Evolutionary conservation across 1,140 invertebrate genomes (phyloP), one percentile per base, ranked within the genome.

Genomic region (Diorhabda carinulata): DNA sequence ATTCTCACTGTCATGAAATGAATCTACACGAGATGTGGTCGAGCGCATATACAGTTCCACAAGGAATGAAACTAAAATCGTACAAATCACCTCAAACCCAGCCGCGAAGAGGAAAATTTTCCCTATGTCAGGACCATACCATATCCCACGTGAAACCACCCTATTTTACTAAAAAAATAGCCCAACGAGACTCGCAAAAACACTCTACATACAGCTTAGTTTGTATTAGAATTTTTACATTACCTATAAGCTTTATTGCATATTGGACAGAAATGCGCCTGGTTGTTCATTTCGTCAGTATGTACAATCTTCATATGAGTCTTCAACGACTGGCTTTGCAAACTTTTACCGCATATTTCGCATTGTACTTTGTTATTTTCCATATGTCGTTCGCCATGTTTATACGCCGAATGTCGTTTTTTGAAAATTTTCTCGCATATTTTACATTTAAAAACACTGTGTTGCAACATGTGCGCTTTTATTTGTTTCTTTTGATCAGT

Each of bases 271-370:
- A 77, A 70, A 66, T 77, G 73, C 3, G 74, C 62, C 63, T 69
- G 64, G 6, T 69, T 72, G 6, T 66, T 69, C 10, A 73, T 58
- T 43, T 75, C 74, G 4, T 70, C 70, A 41, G 61, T 79, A 81
- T 69, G 69, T 71, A 73, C n/a, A 52, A 67, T 70, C n/a, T 64
- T 69, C 7, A 60, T 25, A 40, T 72, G 77, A 5, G 75, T 76
- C 6, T 62, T 62, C 61, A 62, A 9, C 3, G 61, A 62, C 43
- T 62, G 61, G 42, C 61, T 62, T 9, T 62, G 61, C 7, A 77
- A 73, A 52, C 75, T 72, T 68, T 85, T 84, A 0, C 85, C 86
- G 76, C 89, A 90, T 3, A 86, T 77, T 66, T 86, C 81, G 72
- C 89, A 90, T 57, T 65, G 64, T 40, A 65, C 47, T 10, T 43